Percentiles rank a stretch among this genome's conserved stretches.
Evolutionary conservation across 92 coral and sea anemone genomes (phyloP).

Genomic region (Galaxea fascicularis): DNA sequence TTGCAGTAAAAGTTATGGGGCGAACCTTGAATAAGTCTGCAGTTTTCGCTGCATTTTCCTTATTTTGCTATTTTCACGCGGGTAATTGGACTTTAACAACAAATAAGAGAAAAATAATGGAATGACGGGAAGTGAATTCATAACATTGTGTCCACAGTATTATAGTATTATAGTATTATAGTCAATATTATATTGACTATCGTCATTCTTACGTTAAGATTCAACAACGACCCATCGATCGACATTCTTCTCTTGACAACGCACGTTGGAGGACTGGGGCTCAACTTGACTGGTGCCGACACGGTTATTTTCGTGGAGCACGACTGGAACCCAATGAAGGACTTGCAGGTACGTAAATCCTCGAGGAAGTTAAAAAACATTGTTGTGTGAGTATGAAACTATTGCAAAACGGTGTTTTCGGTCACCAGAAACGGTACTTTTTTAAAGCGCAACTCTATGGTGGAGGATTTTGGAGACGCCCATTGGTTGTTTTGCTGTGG

Average conservation of each 20-base stretch:
- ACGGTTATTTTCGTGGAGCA: constrained; percentile 96
- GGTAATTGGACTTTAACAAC: not conserved
- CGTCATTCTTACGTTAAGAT: constrained; percentile 52
- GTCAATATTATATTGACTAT: not conserved
- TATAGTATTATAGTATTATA: too few relatives aligned
- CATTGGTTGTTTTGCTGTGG: too few relatives aligned
- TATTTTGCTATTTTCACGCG: not conserved
- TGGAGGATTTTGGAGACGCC: too few relatives aligned
- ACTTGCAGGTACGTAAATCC: constrained; percentile 76
- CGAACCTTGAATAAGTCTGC: not conserved
- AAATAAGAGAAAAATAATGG: too few relatives aligned
- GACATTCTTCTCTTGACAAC: constrained; percentile 93
- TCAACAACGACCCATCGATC: constrained; percentile 94
- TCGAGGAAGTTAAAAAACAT: not conserved
- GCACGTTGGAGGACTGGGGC: constrained; percentile 98
- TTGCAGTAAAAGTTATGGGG: not conserved
- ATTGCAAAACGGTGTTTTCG: too few relatives aligned
- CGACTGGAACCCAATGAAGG: constrained; percentile 99
- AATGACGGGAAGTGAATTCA: not conserved
- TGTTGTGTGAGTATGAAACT: not conserved
- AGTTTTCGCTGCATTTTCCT: not conserved
- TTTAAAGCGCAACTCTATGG: too few relatives aligned
- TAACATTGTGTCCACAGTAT: not conserved
- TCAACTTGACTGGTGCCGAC: constrained; percentile 98
- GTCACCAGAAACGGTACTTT: too few relatives aligned